These are phyloP conservation scores for Esox lucius DNA, from an alignment of 2,797 vertebrate genomes.

Conservation along the genomic window DNA sequence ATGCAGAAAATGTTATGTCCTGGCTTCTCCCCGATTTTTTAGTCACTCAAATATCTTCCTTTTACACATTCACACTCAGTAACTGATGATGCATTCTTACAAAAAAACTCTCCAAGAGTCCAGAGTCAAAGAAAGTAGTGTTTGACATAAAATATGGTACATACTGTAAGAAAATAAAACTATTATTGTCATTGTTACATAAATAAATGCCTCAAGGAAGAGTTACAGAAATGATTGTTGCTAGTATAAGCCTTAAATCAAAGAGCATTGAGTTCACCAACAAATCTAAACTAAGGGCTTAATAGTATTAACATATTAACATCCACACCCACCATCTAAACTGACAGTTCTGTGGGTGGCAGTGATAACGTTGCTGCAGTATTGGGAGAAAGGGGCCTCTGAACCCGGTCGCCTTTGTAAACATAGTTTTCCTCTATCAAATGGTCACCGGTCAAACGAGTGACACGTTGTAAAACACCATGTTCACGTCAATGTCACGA, in stretches of 20 bases:
- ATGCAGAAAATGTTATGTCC: conserved; percentile 1
- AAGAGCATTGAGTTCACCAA: conserved; percentile 7
- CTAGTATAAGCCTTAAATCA: conserved; percentile 6
- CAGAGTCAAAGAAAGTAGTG: conserved; percentile 6
- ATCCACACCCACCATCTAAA: conserved; percentile 1
- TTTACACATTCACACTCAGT: neutral
- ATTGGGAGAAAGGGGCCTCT: neutral
- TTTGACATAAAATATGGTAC: neutral
- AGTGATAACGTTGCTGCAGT: conserved; percentile 1
- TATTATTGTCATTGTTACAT: neutral
- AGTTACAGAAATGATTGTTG: neutral
- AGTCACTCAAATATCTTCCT: neutral
- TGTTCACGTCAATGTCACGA: neutral
- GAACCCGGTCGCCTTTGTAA: neutral
- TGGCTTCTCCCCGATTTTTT: neutral
- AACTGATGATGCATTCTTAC: neutral
- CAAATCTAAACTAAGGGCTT: neutral
- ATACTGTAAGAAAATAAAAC: conserved; percentile 10
- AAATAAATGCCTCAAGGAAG: neutral
- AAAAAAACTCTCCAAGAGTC: neutral
- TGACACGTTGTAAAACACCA: neutral
- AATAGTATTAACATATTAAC: conserved; percentile 12
- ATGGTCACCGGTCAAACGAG: neutral
- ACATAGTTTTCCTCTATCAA: neutral
- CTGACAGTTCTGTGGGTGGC: neutral